Evolutionary conservation across 30 jellyfish, hydroid and myxozoan species (phyloP), one percentile per base, ranked within the genome.

Genomic region (Hydractinia echinata): DNA sequence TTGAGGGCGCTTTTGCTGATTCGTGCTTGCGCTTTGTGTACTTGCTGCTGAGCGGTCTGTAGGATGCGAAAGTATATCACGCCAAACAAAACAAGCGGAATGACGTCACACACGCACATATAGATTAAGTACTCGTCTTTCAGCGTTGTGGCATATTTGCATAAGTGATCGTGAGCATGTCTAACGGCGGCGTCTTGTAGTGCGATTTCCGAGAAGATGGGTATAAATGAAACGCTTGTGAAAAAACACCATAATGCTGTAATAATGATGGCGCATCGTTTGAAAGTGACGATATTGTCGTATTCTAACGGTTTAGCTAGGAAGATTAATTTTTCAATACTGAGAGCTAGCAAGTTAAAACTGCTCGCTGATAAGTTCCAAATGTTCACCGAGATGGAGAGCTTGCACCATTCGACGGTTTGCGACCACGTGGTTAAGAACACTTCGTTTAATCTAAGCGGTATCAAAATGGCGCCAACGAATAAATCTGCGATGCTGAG

Each of bases 371-470:
- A 71, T 9, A 71, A 30, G 52, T 71, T 71, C 66, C 10, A 71
- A 10, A 71, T 19, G 81, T 71, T 71, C 55, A 71, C 9, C 50
- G 81, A 71, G 9, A 71, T 50, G 81, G 81, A 48, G 55, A 71
- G 81, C 81, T 71, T 30, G n/a, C 81, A 71, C 81, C 81, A 71
- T n/a, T 8, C 15, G 4, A 71, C 39, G 9, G 81, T n/a, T 48
- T 50, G 55, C 52, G 81, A 19, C 81, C 81, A 71, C n/a, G 55
- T 30, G 15, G 81, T 58, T 54, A 19, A 6, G 14, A 71, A n/a
- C 18, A 71, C 15, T 52, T 71, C 81, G 52, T 71, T 71, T 58
- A 71, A 14, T 50, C 81, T 54, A 7, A 71, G 8, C 66, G 81
- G 81, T 9, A 71, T 71, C 66, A 71, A 71, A 11, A 71, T 52